Conservation (phyloP, 2,113 vertebrate genomes). For the Spermophilus dauricus region DNA sequence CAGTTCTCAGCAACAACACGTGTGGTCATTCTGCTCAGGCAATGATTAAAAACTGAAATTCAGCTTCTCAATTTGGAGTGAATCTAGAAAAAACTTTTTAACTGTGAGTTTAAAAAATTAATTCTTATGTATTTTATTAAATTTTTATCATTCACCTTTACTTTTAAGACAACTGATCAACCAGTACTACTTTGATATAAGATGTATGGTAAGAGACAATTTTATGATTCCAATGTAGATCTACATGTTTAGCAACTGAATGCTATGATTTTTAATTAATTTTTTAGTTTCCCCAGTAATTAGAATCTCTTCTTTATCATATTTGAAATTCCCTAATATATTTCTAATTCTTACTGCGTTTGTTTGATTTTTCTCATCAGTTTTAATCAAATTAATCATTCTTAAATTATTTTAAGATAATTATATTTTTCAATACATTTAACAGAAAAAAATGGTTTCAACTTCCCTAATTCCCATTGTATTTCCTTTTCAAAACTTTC, state of each 20-base stretch:
- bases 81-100: not conserved
- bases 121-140: not conserved
- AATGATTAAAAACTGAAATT: not conserved
- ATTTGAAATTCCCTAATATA: not conserved
- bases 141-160: not conserved
- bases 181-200: not conserved
- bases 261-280: not conserved
- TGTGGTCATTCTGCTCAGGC: too few relatives aligned
- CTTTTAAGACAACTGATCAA: not conserved
- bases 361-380: not conserved
- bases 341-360: not conserved
- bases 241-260: not conserved
- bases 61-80: not conserved
- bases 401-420: not conserved
- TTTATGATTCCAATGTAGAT: not conserved
- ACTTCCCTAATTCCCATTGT: not conserved
- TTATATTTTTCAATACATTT: not conserved
- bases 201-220: not conserved
- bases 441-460: not conserved
- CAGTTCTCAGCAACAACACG: not conserved
- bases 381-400: not conserved
- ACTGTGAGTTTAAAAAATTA: not conserved
- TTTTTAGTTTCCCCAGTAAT: not conserved
- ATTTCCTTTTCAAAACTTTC: not conserved
- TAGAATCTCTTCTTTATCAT: not conserved